phyloP scores from a whole-genome alignment of 2,113 vertebrate species.

The Pomatostomus ruficeps region DNA sequence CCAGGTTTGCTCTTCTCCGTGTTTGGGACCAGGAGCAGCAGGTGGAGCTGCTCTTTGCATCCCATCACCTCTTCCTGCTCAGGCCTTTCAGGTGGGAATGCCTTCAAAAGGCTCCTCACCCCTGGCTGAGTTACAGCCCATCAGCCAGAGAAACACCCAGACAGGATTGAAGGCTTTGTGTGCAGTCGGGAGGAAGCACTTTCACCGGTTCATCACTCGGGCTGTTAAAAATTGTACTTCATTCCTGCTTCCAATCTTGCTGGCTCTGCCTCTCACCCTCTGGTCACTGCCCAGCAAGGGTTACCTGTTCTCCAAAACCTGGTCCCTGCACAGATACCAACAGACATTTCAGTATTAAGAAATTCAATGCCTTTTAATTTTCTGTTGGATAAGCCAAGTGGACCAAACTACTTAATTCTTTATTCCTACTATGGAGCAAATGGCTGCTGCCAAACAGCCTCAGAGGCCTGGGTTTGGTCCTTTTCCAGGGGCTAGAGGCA shows the following conservation, averaged over 20 bases:
- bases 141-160: background rate
- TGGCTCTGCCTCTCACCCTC: background rate
- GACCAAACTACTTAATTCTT: background rate
- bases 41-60: background rate
- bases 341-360: background rate
- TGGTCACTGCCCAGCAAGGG: background rate
- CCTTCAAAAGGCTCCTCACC: background rate
- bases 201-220: background rate
- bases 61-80: background rate
- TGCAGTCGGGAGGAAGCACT: background rate
- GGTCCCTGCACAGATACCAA: background rate
- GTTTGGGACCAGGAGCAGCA: background rate
- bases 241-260: background rate
- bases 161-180: accelerated
- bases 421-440: background rate
- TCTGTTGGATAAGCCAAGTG: background rate
- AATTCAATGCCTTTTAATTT: background rate
- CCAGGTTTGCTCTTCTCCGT: background rate
- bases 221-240: background rate
- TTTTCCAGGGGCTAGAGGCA: background rate
- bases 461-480: background rate
- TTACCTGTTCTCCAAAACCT: background rate
- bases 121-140: background rate
- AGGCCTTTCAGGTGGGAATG: background rate
- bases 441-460: background rate